Base-by-base conservation (phyloP, 2,888 invertebrate species). In the Andrena dorsata region DNA sequence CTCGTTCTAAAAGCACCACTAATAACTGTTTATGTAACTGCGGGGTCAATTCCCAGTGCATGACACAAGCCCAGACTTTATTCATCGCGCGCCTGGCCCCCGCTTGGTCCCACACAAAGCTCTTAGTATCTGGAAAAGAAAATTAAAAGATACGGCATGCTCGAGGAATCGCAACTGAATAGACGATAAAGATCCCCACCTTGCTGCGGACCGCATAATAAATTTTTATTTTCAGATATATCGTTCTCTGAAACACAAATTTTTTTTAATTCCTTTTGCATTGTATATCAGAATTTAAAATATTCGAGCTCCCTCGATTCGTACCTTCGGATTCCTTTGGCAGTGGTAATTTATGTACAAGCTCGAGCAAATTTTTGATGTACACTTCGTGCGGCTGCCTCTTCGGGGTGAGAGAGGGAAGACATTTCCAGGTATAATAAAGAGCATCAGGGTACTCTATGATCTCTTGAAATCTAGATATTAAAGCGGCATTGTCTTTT, bases 1-100 rank as follows among this genome's bases (percentile, higher is more conserved):
- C 96, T 73, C 97, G 95, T 93, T 98, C 98, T 69, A 98, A 95
- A 13, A 99, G 94, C 72, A 97, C 95, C 82, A 98, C 95, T 58
- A 99, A 94, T 72, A 98, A 95, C 88, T 97, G 96, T 76, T 97
- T 97, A 91, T 98, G 98, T 63, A 95, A 90, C 2, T 96, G 95
- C 4, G 95, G 91, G 32, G 96, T 95, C 86, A 97, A 95, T 86
- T 96, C 95, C 96, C 96, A 97, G 88, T 96, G 95, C 95, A 97
- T 96, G n/a, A 97, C 95, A 90, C 96, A 96, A 82, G 95, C 95
- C 98, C 98, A 98, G 76, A 97, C 95, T 89, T 96, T 96, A 93
- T 97, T 97, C 32, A 97, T 94, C 87, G 95, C 95, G 85, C 96
- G 94, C 63, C 94, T 94, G 0, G 95, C 94, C 16, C 93, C 89